A percentile compares a stretch with the other conserved stretches of the same genome.
Evolutionary conservation across 2,888 invertebrate species (phyloP).

Genomic region (Epistrophe grossulariae): DNA sequence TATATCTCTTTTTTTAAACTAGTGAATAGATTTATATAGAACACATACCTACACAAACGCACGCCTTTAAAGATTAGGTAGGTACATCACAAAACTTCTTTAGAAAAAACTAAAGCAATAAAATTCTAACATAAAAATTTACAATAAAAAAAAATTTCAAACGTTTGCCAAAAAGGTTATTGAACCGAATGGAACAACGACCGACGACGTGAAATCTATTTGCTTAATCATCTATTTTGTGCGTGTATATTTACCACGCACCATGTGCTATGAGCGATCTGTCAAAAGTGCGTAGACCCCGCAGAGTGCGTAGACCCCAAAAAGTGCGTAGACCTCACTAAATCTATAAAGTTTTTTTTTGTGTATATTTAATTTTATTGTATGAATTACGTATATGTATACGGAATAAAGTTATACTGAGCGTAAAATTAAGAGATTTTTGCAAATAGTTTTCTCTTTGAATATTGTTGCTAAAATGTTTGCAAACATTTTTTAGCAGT

Average conservation of each 20-base stretch:
- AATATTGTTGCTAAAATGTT: conserved; percentile 35
- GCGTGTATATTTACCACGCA: conserved; percentile 21
- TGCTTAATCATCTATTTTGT: conserved; percentile 19
- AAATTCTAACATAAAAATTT: conserved; percentile 24
- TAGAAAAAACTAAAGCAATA: conserved; percentile 32
- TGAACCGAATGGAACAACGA: conserved; percentile 45
- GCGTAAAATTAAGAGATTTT: conserved; percentile 39
- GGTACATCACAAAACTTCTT: conserved; percentile 4
- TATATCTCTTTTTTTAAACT: neutral
- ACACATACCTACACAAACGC: conserved; percentile 37
- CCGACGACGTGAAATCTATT: conserved; percentile 34
- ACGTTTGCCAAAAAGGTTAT: conserved; percentile 68
- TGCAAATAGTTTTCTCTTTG: conserved; percentile 40
- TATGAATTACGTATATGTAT: neutral
- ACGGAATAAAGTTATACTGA: neutral
- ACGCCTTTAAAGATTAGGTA: conserved; percentile 2
- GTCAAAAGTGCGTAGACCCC: conserved; percentile 47
- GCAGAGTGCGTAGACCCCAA: conserved; percentile 68
- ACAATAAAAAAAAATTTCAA: neutral
- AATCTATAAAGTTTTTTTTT: conserved; percentile 47
- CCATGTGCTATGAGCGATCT: conserved; percentile 13
- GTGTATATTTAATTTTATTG: neutral
- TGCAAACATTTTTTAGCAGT: neutral
- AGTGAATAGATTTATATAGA: conserved; percentile 30
- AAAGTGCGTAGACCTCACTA: conserved; percentile 72